Conservation (phyloP, 2,113 vertebrate genomes). For the Oceanodroma tethys region DNA sequence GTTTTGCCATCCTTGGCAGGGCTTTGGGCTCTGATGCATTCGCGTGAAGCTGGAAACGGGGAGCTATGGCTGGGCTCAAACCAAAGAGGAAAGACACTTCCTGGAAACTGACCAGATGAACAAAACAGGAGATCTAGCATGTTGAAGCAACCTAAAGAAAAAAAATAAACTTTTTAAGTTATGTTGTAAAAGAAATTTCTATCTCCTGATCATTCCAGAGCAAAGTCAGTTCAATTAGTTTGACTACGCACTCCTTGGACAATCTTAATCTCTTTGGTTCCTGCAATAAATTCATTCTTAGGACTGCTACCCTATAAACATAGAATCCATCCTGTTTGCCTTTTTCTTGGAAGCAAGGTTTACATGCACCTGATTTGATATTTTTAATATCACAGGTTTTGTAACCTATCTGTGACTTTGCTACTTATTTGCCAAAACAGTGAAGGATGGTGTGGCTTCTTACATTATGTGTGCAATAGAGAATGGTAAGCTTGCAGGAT, state of each 20-base stretch:
- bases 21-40: not conserved
- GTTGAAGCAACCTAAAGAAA: not conserved
- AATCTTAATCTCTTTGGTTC: not conserved
- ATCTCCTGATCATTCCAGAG: not conserved
- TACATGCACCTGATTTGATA: not conserved
- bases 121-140: not conserved
- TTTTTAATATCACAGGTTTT: not conserved
- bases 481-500: too few species aligned
- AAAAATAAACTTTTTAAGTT: not conserved
- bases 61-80: not conserved
- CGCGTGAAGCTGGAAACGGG: not conserved
- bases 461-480: not conserved
- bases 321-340: not conserved
- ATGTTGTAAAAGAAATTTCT: not conserved
- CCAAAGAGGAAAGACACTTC: not conserved
- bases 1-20: not conserved
- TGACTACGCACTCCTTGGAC: not conserved
- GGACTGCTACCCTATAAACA: not conserved
- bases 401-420: not conserved
- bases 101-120: not conserved
- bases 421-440: not conserved
- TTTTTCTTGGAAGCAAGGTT: not conserved
- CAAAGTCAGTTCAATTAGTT: not conserved
- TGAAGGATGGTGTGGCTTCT: not conserved
- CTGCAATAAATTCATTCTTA: not conserved